Evolutionary conservation across 2,797 vertebrate species (phyloP).

Genomic region (Eurystomus glaucurus): DNA sequence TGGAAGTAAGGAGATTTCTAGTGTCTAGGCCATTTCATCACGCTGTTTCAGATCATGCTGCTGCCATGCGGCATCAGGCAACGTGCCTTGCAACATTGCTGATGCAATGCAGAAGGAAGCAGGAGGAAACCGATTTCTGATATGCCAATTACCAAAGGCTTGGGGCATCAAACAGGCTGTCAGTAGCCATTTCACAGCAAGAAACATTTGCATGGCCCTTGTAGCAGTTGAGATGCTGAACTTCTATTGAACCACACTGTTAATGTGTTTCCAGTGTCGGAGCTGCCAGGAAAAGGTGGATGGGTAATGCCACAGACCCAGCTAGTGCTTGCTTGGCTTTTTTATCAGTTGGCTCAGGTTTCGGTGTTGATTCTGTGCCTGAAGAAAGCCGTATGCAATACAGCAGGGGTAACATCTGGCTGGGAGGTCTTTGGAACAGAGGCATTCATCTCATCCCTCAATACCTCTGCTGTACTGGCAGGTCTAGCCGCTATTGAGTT

Average conservation of each 20-base stretch:
- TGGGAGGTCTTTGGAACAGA: conserved; percentile 43
- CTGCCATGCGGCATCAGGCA: not conserved
- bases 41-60: not conserved
- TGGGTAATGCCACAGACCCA: not conserved
- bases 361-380: not conserved
- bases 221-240: not conserved
- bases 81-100: not conserved
- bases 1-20: not conserved
- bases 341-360: conserved; percentile 11
- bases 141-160: not conserved
- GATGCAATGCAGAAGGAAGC: not conserved
- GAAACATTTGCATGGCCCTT: not conserved
- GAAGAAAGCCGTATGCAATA: not conserved
- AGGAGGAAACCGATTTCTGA: conserved; percentile 4
- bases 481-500: not conserved
- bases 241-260: not conserved
- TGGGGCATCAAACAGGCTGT: not conserved
- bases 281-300: not conserved
- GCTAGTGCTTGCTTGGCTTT: not conserved
- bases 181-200: not conserved
- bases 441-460: not conserved
- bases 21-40: not conserved
- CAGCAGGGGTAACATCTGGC: conserved; percentile 34
- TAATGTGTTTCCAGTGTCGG: not conserved
- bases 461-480: not conserved